phyloP scores from a whole-genome alignment of 2,888 invertebrate species.

The Mystacides longicornis region DNA sequence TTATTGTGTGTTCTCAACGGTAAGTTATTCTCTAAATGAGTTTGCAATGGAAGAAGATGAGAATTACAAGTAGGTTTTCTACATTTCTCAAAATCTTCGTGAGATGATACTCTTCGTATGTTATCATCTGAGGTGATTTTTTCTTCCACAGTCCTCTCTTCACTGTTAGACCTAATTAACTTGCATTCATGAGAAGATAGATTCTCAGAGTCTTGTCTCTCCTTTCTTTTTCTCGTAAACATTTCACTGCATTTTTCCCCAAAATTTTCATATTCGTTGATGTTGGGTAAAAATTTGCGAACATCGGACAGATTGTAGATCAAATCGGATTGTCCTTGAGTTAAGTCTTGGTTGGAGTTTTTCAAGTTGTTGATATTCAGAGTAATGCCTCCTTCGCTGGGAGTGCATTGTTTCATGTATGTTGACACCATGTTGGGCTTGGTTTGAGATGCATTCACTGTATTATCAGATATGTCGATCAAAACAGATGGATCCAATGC shows the following conservation, averaged over 20 bases:
- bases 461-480: not conserved
- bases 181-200: constrained; percentile 53
- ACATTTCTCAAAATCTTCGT: constrained; percentile 50
- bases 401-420: constrained; percentile 16
- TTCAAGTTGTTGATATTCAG: constrained; percentile 7
- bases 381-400: constrained; percentile 10
- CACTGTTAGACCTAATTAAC: constrained; percentile 54
- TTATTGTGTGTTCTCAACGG: constrained; percentile 13
- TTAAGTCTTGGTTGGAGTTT: constrained; percentile 9
- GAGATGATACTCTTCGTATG: constrained; percentile 55
- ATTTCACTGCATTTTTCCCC: constrained; percentile 30
- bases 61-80: constrained; percentile 7
- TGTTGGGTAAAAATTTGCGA: constrained; percentile 21
- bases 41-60: constrained; percentile 30
- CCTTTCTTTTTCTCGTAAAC: constrained; percentile 51
- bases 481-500: not conserved
- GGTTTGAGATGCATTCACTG: not conserved
- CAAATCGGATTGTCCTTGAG: constrained; percentile 13
- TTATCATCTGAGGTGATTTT: constrained; percentile 23
- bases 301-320: constrained; percentile 23
- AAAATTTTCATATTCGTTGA: constrained; percentile 18
- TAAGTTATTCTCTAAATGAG: constrained; percentile 24
- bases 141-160: constrained; percentile 42
- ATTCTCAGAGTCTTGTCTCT: constrained; percentile 53
- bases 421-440: constrained; percentile 7